Evolutionary conservation across 2,797 vertebrate genomes (phyloP), one percentile per base, ranked within the genome.

Genomic region (Bradypodion pumilum): DNA sequence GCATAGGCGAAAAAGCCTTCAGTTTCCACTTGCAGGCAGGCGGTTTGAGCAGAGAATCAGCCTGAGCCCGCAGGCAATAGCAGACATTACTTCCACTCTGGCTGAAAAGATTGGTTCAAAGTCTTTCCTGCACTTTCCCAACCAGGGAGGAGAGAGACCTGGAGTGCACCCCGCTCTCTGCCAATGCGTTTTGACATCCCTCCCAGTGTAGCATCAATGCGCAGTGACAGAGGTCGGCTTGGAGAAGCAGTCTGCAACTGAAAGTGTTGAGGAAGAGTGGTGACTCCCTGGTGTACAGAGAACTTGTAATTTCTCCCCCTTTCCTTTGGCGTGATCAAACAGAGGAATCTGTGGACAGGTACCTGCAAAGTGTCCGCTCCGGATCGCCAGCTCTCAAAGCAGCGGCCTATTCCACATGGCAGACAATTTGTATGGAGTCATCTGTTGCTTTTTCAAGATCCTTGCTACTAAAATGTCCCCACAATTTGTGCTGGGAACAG

Each of bases 51-150:
- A 81, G 75, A 86, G 87, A 85, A 75, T 35, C 87, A 89, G 88
- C 6, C 85, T 74, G 65, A 84, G 84, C 91, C 86, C 62, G 72
- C 40, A 19, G 92, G 93, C 92, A 66, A 77, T 29, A 69, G 82
- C 10, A 6, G 86, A 88, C 65, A 7, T 94, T 94, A 93, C 90
- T 94, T 93, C 93, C 92, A 93, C 91, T 86, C 87, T 66, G 74
- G 83, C 82, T 90, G 92, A 92, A 90, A 87, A 84, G 86, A 88
- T 79, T 90, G 91, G 93, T 93, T 92, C 82, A 84, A 88, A 79
- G 74, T 75, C 79, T 63, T 59, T 37, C 86, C 86, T 89, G 19
- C 72, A 27, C 85, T 80, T 65, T 32, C 63, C 63, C 63, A 65
- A 19, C 52, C 62, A 16, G 1, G 0, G 35, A 35, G 83, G 25